Base-by-base conservation (phyloP, 1,140 invertebrate genomes). In the Tetranychus urticae region DNA sequence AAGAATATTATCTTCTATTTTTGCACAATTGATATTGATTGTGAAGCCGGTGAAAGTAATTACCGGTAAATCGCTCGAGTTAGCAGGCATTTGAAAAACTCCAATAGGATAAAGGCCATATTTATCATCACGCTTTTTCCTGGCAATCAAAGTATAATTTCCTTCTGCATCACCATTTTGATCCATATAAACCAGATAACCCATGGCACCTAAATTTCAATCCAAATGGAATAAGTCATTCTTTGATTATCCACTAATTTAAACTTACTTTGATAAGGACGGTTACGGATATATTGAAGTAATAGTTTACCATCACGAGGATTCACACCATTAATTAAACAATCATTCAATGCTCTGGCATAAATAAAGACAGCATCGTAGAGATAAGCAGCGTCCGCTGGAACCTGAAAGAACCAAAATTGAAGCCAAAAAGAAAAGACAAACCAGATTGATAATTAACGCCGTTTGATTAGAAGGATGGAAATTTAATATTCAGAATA, bases 141-240 rank as follows among this genome's bases (percentile, higher is more conserved):
- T 70, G 2, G 83, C 81, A 64, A 97, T 79, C 59, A 96, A 74
- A 0, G 89, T 93, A 73, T 94, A 97, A 78, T 96, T 96, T 14
- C 91, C 92, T 68, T 89, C 85, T 0, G 92, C 88, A 69, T 97
- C 90, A 0, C 88, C 90, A 68, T 88, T 88, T 65, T 86, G 81
- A 70, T 97, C 89, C 78, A 97, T 91, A 66, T 88, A 83, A 2
- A 89, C 84, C 72, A 83, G 81, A 71, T 89, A 92, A 5, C 77
- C 77, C 66, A 76, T 76, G 7, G 78, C 75, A 69, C 77, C 77
- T 78, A 62, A 60, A 55, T 63, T 33, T 61, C 3, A 7, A 12
- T 34, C 3, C 10, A 7, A 39, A 57, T 39, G n/a, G 8, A 23
- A 8, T 23, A 23, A 31, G 10, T 23, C 5, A 14, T 48, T 5